Evolutionary conservation across 2,113 vertebrate genomes (phyloP).

Genomic region (Pangasianodon gigas): DNA sequence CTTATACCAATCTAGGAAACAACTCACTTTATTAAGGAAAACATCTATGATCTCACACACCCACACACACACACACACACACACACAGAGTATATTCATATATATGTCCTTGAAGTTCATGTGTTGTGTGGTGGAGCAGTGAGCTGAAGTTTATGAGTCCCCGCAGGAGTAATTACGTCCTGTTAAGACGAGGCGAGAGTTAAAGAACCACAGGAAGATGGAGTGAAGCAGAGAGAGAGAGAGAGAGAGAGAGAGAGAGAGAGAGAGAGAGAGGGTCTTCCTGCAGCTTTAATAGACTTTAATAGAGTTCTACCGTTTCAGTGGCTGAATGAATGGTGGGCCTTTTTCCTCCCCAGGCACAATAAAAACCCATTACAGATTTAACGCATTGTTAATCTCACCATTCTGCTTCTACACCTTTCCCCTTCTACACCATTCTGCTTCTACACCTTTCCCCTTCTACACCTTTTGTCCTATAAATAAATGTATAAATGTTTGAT

Average conservation of each 20-base stretch:
- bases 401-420: neutral
- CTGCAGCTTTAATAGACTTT: constrained; percentile 18
- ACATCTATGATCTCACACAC: too few relatives aligned
- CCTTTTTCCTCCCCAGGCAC: constrained; percentile 13
- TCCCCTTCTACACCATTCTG: neutral
- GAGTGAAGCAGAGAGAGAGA: neutral
- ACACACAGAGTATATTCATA: neutral
- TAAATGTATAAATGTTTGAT: constrained; percentile 3
- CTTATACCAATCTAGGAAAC: too few relatives aligned
- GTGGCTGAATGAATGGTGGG: neutral
- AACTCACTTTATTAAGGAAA: too few relatives aligned
- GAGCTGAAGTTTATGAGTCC: constrained; percentile 26
- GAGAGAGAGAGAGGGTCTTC: neutral
- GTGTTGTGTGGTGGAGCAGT: constrained; percentile 7
- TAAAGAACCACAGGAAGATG: neutral
- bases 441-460: neutral
- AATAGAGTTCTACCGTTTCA: constrained; percentile 18
- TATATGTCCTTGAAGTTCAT: neutral
- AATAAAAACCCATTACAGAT: neutral
- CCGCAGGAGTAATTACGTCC: constrained; percentile 5
- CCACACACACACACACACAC: neutral
- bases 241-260: constrained; percentile 1
- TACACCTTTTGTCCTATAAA: neutral
- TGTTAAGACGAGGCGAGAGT: neutral
- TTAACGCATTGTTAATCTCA: constrained; percentile 36